Evolutionary conservation across 2,797 vertebrate species (phyloP).

Genomic region (Apogon hyalosoma): DNA sequence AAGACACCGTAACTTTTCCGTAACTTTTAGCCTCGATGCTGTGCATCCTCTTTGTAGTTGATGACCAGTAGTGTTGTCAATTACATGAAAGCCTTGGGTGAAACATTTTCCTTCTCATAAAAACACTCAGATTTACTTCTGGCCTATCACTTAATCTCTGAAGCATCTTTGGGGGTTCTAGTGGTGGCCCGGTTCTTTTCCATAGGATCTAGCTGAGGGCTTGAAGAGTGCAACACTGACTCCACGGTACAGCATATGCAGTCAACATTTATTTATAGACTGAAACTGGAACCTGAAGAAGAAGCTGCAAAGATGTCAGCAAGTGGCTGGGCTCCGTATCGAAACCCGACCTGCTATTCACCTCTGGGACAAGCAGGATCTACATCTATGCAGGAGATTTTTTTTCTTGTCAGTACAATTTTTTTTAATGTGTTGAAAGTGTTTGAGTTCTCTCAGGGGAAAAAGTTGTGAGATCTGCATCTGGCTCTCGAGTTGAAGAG

Average conservation of each 20-base stretch:
- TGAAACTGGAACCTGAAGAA: slow-evolving; percentile 81
- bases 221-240: slow-evolving; percentile 49
- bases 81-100: slow-evolving; percentile 34
- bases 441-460: slow-evolving; percentile 2
- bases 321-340: slow-evolving; percentile 57
- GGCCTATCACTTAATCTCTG: slow-evolving; percentile 67
- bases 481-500: background rate
- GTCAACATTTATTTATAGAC: slow-evolving; percentile 82
- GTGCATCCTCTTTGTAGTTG: slow-evolving; percentile 41
- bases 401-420: slow-evolving; percentile 22
- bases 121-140: slow-evolving; percentile 59
- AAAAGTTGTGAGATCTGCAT: slow-evolving; percentile 29
- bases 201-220: slow-evolving; percentile 56
- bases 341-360: slow-evolving; percentile 55
- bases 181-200: slow-evolving; percentile 44
- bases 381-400: background rate
- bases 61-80: slow-evolving; percentile 31
- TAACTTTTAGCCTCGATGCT: slow-evolving; percentile 38
- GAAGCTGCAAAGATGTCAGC: slow-evolving; percentile 71
- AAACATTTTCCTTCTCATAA: slow-evolving; percentile 50
- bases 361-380: slow-evolving; percentile 36
- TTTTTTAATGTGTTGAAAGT: slow-evolving; percentile 11
- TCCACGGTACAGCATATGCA: slow-evolving; percentile 42
- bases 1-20: slow-evolving; percentile 32
- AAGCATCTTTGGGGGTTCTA: slow-evolving; percentile 46